Evolutionary conservation across 2,113 vertebrate species (phyloP).

Genomic region (Periophthalmus modestus): DNA sequence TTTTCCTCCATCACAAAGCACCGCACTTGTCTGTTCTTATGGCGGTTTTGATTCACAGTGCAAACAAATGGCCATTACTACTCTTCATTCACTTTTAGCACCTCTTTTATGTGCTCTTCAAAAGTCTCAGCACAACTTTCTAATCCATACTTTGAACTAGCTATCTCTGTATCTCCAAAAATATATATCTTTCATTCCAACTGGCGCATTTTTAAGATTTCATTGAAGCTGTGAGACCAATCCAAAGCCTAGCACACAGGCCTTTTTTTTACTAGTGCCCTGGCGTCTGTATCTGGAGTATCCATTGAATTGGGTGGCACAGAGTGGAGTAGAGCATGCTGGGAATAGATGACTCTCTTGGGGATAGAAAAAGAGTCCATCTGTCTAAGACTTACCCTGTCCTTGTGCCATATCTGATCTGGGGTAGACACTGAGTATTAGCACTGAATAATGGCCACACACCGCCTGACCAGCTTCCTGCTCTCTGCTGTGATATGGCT

Average conservation of each 20-base stretch:
- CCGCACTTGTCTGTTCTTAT: constrained; percentile 30
- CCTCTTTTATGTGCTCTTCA: constrained; percentile 27
- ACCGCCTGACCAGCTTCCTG: constrained; percentile 66
- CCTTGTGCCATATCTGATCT: constrained; percentile 73
- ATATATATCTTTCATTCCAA: constrained; percentile 29
- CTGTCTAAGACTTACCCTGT: constrained; percentile 65
- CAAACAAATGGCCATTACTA: constrained; percentile 36
- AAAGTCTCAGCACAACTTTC: constrained; percentile 8
- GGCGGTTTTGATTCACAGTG: constrained; percentile 27
- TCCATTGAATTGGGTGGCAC: constrained; percentile 50
- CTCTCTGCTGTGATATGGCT: constrained; percentile 61
- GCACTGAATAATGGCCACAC: constrained; percentile 70
- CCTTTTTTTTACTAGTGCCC: constrained; percentile 28
- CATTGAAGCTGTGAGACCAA: constrained; percentile 19
- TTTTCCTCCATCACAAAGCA: constrained; percentile 32
- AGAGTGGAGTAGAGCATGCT: constrained; percentile 53
- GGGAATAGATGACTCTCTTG: constrained; percentile 67
- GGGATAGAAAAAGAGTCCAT: constrained; percentile 65
- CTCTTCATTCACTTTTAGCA: constrained; percentile 40
- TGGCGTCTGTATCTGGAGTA: constrained; percentile 44
- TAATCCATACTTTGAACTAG: constrained; percentile 16
- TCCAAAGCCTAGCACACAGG: constrained; percentile 3
- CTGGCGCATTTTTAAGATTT: constrained; percentile 37
- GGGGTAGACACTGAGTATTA: constrained; percentile 74
- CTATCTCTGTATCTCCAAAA: constrained; percentile 23